Evolutionary conservation across 2,888 invertebrate genomes (phyloP), one percentile per base, ranked within the genome.

Genomic region (Seira sanloemensis): DNA sequence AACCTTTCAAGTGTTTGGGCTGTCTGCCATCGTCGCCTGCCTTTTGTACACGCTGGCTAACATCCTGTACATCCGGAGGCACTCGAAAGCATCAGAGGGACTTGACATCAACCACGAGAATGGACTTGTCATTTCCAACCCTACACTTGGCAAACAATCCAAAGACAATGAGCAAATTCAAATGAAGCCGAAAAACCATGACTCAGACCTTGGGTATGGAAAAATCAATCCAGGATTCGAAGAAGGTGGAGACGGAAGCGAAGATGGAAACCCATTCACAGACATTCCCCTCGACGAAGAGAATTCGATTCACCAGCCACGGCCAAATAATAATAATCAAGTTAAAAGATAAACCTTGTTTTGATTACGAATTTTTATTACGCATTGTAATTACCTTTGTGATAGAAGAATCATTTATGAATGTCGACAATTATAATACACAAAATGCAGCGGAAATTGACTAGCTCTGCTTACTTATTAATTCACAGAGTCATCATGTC

Each of bases 1-100:
- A 0, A 95, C 95, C 0, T 95, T 95, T 90, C 94, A 94, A 90
- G 93, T 95, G 87, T 95, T 95, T 90, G 92, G 95, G 0, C 92
- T 92, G 0, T 92, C 93, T 0, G 93, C 94, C 0, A 91, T 94
- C 21, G 90, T 94, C 23, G 94, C 94, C 4, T 95, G 95, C 46
- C 91, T 94, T 87, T 91, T 94, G 69, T 96, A 96, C 91, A 94
- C 93, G 89, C 90, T 94, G 16, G 94, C 95, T 90, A 95, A 95
- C 90, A 92, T 93, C 79, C 92, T 93, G 78, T 95, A 94, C 90
- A 92, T 95, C 89, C 93, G 93, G 46, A 93, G 93, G 87, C 91
- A 93, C 67, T 92, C 93, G 1, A 79, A 69, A 21, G 86, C 12
- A n/a, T n/a, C n/a, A n/a, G n/a, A n/a, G n/a, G n/a, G 4, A 37